A percentile compares a stretch with the other conserved stretches of the same genome.
phyloP scores from a whole-genome alignment of 23 tunicate genomes.

The Styela clava region DNA sequence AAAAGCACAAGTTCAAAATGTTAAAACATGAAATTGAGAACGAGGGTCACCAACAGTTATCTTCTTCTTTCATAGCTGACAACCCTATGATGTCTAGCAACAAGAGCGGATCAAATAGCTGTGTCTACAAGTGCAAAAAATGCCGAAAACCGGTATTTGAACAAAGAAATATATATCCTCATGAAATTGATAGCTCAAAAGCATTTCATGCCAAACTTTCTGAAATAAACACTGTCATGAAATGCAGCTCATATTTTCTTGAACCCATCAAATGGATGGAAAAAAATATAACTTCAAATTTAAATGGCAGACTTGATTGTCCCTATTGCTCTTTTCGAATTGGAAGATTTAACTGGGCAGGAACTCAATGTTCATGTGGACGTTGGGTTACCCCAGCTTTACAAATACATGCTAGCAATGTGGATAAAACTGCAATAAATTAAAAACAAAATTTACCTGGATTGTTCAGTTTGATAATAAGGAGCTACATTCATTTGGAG shows the following conservation, averaged over 20 bases:
- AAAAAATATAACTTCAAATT: not conserved
- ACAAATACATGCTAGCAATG: constrained; percentile 24
- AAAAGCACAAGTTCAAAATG: constrained; percentile 7
- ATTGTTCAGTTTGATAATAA: too few relatives aligned
- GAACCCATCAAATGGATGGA: constrained; percentile 35
- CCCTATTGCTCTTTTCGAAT: constrained; percentile 18
- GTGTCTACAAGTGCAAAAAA: constrained; percentile 14
- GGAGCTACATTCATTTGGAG: too few relatives aligned
- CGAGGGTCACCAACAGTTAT: not conserved
- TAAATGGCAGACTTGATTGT: constrained; percentile 20
- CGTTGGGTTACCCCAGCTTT: constrained; percentile 22
- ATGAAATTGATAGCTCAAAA: constrained; percentile 18
- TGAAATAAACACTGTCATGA: not conserved
- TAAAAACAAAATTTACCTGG: too few relatives aligned
- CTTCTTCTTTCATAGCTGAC: not conserved
- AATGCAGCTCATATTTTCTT: constrained; percentile 26
- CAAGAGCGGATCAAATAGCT: not conserved
- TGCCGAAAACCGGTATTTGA: constrained; percentile 19
- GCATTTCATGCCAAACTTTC: not conserved
- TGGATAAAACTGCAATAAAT: constrained; percentile 21
- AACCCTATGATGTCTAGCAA: not conserved
- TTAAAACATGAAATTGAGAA: not conserved
- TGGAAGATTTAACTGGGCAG: constrained; percentile 29
- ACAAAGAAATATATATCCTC: constrained; percentile 17
- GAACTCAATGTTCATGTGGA: constrained; percentile 23